Base-by-base conservation (phyloP, 37 sponge, comb jelly and placozoan genomes). In the Lycopodina hypogea region DNA sequence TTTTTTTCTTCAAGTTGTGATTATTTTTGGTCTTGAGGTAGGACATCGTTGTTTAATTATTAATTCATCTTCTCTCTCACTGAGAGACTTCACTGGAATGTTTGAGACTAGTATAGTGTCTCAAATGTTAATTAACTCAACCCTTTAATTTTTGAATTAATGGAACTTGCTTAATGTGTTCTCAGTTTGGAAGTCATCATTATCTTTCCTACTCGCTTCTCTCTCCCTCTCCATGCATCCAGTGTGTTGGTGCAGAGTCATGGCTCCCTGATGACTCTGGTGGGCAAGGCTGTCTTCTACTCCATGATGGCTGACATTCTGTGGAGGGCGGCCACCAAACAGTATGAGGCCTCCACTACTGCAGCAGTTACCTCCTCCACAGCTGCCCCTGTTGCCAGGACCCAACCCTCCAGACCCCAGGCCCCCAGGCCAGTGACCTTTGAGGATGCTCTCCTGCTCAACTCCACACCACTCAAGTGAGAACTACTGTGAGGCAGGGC, bases 291-390 rank as follows among this genome's bases (percentile, higher is more conserved):
- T 0, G 30, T 85, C 41, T 60, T 78, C 42, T 53, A 48, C 41
- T 64, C 48, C 21, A 9, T 71, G 66, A 26, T 85, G 15, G 71
- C 68, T 30, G 85, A 62, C 1, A 68, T 69, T 0, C 29, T 85
- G 11, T 68, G 69, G 69, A 67, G 79, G 32, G 79, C 79, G 1
- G 79, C 79, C 12, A 34, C 79, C 39, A 67, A 51, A 17, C 56
- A 78, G 33, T 23, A 3, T 59, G 60, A 59, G 15, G 8, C 28
- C 28, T n/a, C n/a, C n/a, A n/a, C n/a, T n/a, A 26, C 28, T 59
- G 15, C 4, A 3, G 18, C 3, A 28, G 18, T 7, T 59, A 7
- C n/a, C 8, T 12, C 8, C 9, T 45, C 48, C 48, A 45, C 48
- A 9, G n/a, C n/a, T n/a, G n/a, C n/a, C n/a, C n/a, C n/a, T n/a